Evolutionary conservation across 2,797 vertebrate genomes (phyloP), one percentile per base, ranked within the genome.

Genomic region (Bradypus variegatus): DNA sequence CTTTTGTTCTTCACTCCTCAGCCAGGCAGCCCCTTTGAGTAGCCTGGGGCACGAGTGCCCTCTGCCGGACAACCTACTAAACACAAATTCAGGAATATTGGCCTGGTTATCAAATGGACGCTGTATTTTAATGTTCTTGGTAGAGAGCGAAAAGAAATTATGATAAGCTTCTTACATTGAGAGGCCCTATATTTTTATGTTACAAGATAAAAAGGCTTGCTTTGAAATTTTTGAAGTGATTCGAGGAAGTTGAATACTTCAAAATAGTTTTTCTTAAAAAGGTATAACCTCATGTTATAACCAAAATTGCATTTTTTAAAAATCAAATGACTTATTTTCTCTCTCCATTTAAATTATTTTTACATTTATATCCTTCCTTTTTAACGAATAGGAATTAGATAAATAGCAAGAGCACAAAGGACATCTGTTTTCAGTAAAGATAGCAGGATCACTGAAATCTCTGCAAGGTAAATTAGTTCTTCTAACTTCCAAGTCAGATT

Each of bases 21-120:
- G 8, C 73, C 21, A 15, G 36, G 36, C 0, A 3, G 72, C 21
- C 75, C 31, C 85, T 36, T 36, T 8, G 36, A 55, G 75, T 36
- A 90, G 38, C 65, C 77, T 93, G 45, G 76, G 81, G 75, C 86
- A 80, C 5, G 48, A 93, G 88, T 55, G 94, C 94, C 95, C 95
- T 94, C 96, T 93, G 60, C 79, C 85, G 96, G 93, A 80, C 21
- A 79, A 29, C n/a, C 3, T 8, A 16, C 12, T 69, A 69, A 84
- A 78, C 81, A 88, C 91, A 93, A 41, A 38, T 48, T 69, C 78
- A 64, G 84, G 69, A 89, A 86, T 41, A 0, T 1, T 33, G 48
- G 15, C 70, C 7, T 18, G 38, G 62, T 76, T 76, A 16, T 80
- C 53, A 41, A 69, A 53, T 3, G 5, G 62, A 60, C 25, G 6